Percentiles rank a stretch among this genome's conserved stretches.
Conservation (phyloP, 2,888 invertebrate genomes). For the Cactoblastis cactorum region DNA sequence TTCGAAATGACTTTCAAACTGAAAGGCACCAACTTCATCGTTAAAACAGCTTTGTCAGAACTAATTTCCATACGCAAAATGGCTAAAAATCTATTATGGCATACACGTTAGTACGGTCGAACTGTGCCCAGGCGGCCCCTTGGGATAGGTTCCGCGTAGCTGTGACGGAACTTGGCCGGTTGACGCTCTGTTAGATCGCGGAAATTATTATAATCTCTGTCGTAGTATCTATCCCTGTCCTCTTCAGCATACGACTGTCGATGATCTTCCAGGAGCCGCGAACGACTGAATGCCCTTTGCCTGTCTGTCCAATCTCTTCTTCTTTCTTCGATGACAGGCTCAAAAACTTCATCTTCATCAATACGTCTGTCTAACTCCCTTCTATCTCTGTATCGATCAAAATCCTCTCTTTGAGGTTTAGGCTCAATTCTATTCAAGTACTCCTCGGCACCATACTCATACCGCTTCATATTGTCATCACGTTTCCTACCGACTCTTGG, state of each 20-base stretch:
- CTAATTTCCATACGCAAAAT: not conserved
- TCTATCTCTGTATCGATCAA: conserved; percentile 62
- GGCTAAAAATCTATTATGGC: conserved; percentile 65
- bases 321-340: conserved; percentile 65
- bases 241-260: conserved; percentile 66
- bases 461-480: conserved; percentile 58
- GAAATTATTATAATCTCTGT: conserved; percentile 68
- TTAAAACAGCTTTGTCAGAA: not conserved
- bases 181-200: conserved; percentile 64
- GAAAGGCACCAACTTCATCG: conserved; percentile 5
- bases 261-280: conserved; percentile 67
- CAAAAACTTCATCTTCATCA: conserved; percentile 69
- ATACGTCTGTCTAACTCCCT: conserved; percentile 67
- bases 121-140: conserved; percentile 72
- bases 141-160: conserved; percentile 83
- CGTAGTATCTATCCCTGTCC: conserved; percentile 63
- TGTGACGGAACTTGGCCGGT: conserved; percentile 79
- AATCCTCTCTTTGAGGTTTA: conserved; percentile 59
- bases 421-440: conserved; percentile 64
- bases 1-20: conserved; percentile 7
- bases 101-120: conserved; percentile 64
- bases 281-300: conserved; percentile 69
- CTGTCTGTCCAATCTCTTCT: conserved; percentile 67
- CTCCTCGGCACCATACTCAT: conserved; percentile 67
- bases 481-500: conserved; percentile 68